These are phyloP conservation scores for Timema podura DNA, from an alignment of 2,888 invertebrate species.

Conservation along the genomic window DNA sequence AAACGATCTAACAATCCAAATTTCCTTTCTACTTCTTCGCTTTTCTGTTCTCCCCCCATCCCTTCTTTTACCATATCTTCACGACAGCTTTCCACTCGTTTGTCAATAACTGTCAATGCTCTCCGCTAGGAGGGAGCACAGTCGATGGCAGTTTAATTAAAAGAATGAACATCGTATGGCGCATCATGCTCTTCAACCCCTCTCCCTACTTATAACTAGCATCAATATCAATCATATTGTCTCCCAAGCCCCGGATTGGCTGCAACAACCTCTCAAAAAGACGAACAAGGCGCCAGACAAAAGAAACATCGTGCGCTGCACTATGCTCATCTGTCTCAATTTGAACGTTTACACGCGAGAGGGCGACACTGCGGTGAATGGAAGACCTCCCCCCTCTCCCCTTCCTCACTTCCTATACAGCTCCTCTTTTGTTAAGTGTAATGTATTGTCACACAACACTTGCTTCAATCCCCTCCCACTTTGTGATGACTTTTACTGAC, in stretches of 20 bases:
- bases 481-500: neutral
- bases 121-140: neutral
- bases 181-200: neutral
- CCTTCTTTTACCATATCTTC: neutral
- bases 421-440: neutral
- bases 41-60: neutral
- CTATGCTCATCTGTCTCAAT: conserved; percentile 16
- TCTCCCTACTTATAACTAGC: conserved; percentile 6
- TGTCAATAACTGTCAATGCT: conserved; percentile 11
- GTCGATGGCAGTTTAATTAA: conserved; percentile 13
- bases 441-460: conserved; percentile 6
- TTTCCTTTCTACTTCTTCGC: neutral
- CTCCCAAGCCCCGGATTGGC: conserved; percentile 1
- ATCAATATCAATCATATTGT: conserved; percentile 13
- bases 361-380: conserved; percentile 8
- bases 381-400: neutral
- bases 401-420: no score
- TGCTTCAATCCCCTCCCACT: neutral
- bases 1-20: no score
- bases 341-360: conserved; percentile 14
- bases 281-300: neutral
- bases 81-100: conserved; percentile 15
- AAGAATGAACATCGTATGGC: conserved; percentile 13
- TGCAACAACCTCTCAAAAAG: neutral
- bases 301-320: neutral